Evolutionary conservation across 2,888 invertebrate genomes (phyloP).

Genomic region (Andrena praecox): DNA sequence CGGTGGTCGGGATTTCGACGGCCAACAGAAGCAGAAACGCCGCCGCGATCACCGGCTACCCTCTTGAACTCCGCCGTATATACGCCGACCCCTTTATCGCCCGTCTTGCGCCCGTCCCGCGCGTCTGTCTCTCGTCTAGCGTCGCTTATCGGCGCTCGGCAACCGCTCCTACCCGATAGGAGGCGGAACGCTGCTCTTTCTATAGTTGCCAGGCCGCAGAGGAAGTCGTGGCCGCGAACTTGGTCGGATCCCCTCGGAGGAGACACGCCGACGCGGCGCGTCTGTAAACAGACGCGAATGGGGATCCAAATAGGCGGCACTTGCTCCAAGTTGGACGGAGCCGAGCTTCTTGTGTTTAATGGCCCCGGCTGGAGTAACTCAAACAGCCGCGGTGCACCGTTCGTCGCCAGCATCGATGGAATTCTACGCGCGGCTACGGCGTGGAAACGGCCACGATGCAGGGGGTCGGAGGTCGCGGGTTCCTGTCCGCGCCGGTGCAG

Average conservation of each 20-base stretch:
- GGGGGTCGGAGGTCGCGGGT: neutral
- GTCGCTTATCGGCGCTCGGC: constrained; percentile 28
- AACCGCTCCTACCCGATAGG: constrained; percentile 14
- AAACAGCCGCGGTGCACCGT: constrained; percentile 58
- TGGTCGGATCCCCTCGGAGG: constrained; percentile 43
- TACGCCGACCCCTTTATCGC: constrained; percentile 25
- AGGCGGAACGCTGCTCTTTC: constrained; percentile 38
- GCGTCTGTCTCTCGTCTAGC: constrained; percentile 32
- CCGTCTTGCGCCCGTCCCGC: neutral
- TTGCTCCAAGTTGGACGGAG: constrained; percentile 62
- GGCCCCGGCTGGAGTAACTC: constrained; percentile 61
- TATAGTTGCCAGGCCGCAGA: constrained; percentile 55
- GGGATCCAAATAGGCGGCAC: constrained; percentile 66
- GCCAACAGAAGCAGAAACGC: constrained; percentile 43
- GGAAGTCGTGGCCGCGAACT: constrained; percentile 67
- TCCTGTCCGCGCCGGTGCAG: neutral
- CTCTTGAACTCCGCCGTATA: neutral
- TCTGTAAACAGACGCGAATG: constrained; percentile 70
- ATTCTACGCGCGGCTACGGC: neutral
- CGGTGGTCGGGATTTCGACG: constrained; percentile 45
- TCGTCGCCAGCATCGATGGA: constrained; percentile 20
- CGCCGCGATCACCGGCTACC: constrained; percentile 47
- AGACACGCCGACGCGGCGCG: constrained; percentile 44
- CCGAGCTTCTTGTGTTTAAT: constrained; percentile 61
- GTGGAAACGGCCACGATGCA: neutral